These are phyloP conservation scores for Torymus aiolomorphi DNA, from an alignment of 2,888 invertebrate species.

Conservation along the genomic window DNA sequence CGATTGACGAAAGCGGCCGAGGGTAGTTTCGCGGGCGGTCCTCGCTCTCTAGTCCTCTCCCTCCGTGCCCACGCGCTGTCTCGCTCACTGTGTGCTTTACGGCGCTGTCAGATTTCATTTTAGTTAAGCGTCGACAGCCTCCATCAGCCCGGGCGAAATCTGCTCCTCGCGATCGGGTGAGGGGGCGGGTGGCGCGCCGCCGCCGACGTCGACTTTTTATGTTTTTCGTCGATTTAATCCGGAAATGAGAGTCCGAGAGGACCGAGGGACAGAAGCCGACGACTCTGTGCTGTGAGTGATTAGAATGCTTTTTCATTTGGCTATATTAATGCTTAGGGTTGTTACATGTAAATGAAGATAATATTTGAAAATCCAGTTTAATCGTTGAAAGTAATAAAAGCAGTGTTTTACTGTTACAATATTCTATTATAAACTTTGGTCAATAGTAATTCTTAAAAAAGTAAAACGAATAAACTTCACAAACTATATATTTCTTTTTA, in stretches of 20 bases:
- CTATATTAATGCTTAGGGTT: not conserved
- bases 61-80: too few species aligned
- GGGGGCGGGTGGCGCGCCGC: not conserved
- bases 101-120: constrained; percentile 62
- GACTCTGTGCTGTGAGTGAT: not conserved
- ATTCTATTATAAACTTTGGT: too few species aligned
- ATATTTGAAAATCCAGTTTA: too few species aligned
- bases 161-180: constrained; percentile 22
- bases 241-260: constrained; percentile 17
- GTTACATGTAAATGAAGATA: too few species aligned
- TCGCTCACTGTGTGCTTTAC: constrained; percentile 49
- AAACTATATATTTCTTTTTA: too few species aligned
- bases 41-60: too few species aligned
- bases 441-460: too few species aligned
- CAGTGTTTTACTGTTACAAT: too few species aligned
- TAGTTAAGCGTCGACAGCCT: constrained; percentile 58
- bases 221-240: constrained; percentile 45
- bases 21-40: not conserved
- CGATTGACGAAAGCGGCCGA: not conserved
- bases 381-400: too few species aligned
- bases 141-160: constrained; percentile 17
- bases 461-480: too few species aligned
- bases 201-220: constrained; percentile 28
- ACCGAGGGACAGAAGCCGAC: not conserved
- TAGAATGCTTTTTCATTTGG: not conserved